Conservation (phyloP, 2,888 invertebrate genomes). For the Melieria omissa region DNA sequence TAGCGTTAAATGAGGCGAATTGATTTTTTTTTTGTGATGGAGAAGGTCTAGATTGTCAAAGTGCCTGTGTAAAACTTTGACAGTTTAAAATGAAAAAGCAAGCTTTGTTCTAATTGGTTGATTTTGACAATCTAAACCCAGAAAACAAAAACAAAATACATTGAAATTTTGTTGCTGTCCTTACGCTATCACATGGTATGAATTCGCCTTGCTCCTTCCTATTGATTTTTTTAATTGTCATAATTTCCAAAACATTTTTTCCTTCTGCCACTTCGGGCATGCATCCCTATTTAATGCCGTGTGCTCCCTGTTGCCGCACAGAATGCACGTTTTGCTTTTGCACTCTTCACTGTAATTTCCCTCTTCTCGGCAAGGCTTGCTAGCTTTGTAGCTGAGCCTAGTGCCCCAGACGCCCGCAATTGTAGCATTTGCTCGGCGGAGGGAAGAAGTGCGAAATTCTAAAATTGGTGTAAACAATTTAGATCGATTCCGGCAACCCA, state of each 20-base stretch:
- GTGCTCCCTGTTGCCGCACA: neutral
- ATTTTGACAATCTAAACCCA: too few species aligned
- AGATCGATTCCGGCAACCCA: neutral
- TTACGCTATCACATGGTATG: too few species aligned
- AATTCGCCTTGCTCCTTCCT: too few species aligned
- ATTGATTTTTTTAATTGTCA: slow-evolving; percentile 1
- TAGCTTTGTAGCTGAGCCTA: neutral
- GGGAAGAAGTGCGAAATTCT: neutral
- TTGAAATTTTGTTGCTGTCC: too few species aligned
- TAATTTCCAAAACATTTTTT: neutral
- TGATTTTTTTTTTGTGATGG: too few species aligned
- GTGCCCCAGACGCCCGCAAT: slow-evolving; percentile 7
- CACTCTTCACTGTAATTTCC: neutral
- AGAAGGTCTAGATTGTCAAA: too few species aligned
- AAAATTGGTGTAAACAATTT: neutral
- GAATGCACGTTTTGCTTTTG: neutral
- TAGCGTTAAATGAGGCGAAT: too few species aligned
- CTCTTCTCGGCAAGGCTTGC: neutral
- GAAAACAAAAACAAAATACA: too few species aligned
- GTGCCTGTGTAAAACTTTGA: too few species aligned
- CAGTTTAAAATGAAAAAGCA: too few species aligned
- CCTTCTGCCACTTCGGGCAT: neutral
- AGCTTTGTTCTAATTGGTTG: too few species aligned
- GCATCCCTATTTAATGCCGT: neutral
- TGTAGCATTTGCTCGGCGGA: neutral